Percentiles rank a stretch among this genome's conserved stretches.
phyloP scores from a whole-genome alignment of 2,888 invertebrate species.

The Nematopogon swammerdamellus region DNA sequence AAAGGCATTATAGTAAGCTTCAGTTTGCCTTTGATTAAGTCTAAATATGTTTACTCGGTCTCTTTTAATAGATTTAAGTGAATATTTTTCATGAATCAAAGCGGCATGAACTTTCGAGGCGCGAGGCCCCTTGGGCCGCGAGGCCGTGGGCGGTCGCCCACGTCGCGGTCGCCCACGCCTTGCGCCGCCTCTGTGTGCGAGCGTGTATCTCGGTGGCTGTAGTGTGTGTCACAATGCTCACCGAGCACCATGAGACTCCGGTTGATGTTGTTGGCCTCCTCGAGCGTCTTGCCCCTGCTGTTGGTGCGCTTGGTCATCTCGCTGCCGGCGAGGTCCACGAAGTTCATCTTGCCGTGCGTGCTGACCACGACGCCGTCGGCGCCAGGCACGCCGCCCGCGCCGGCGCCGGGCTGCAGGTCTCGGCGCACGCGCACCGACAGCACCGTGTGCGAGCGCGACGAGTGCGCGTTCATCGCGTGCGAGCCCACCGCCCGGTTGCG shows the following conservation, averaged over 20 bases:
- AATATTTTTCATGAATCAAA: too few relatives aligned
- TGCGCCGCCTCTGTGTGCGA: too few relatives aligned
- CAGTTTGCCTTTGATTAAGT: too few relatives aligned
- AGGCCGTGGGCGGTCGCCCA: too few relatives aligned
- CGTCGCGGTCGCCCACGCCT: too few relatives aligned
- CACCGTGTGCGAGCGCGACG: slow-evolving; percentile 88
- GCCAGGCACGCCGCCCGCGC: slow-evolving; percentile 61
- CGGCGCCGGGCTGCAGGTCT: slow-evolving; percentile 78
- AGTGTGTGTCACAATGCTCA: slow-evolving; percentile 32
- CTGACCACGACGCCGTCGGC: slow-evolving; percentile 81
- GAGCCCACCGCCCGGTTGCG: slow-evolving; percentile 85
- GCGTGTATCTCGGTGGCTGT: too few relatives aligned
- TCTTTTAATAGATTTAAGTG: too few relatives aligned
- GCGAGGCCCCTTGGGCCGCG: too few relatives aligned
- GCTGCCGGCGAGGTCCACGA: slow-evolving; percentile 95
- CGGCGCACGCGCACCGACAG: slow-evolving; percentile 88
- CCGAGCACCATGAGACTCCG: slow-evolving; percentile 93
- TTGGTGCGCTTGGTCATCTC: slow-evolving; percentile 93
- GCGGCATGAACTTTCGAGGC: too few relatives aligned
- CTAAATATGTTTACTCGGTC: too few relatives aligned
- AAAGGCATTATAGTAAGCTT: too few relatives aligned
- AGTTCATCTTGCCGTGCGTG: slow-evolving; percentile 91
- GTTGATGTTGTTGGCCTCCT: slow-evolving; percentile 95
- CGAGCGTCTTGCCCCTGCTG: slow-evolving; percentile 82
- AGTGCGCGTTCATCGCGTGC: slow-evolving; percentile 92